A percentile compares a stretch with the other conserved stretches of the same genome.
Evolutionary conservation across 2,888 invertebrate species (phyloP).

Genomic region (Pristionchus entomophagus): DNA sequence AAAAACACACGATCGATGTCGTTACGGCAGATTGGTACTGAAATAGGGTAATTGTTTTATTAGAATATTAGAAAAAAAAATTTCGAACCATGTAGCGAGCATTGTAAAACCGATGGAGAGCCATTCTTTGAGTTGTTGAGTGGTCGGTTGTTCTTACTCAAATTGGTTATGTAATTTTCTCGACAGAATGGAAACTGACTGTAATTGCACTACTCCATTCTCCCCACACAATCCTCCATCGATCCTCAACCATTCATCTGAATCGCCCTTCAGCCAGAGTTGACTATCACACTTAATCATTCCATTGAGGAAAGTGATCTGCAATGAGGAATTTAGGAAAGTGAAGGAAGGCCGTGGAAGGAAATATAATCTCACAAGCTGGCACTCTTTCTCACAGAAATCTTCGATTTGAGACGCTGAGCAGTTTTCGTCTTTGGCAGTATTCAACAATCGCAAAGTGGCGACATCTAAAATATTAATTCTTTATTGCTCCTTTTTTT

Average conservation of each 20-base stretch:
- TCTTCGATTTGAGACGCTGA: not conserved
- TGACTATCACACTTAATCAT: not conserved
- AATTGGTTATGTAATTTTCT: not conserved
- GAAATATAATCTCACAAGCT: not conserved
- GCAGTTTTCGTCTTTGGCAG: not conserved
- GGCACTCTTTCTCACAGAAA: not conserved
- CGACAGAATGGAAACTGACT: not conserved
- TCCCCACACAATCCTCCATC: not conserved
- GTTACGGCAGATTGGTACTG: not conserved
- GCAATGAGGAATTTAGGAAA: not conserved
- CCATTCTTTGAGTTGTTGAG: not conserved
- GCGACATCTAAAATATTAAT: no score
- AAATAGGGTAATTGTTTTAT: not conserved
- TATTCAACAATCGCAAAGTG: no score
- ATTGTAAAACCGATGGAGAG: not conserved
- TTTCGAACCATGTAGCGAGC: not conserved
- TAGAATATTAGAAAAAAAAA: not conserved
- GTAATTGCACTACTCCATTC: not conserved
- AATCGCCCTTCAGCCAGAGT: not conserved
- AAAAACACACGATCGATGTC: not conserved
- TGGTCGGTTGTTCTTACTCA: not conserved
- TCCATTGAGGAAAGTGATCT: not conserved
- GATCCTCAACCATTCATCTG: not conserved
- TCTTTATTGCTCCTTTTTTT: no score
- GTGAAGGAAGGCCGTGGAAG: no score